These are phyloP conservation scores for Struthio camelus DNA, from an alignment of 2,113 vertebrate genomes.

Conservation along the genomic window DNA sequence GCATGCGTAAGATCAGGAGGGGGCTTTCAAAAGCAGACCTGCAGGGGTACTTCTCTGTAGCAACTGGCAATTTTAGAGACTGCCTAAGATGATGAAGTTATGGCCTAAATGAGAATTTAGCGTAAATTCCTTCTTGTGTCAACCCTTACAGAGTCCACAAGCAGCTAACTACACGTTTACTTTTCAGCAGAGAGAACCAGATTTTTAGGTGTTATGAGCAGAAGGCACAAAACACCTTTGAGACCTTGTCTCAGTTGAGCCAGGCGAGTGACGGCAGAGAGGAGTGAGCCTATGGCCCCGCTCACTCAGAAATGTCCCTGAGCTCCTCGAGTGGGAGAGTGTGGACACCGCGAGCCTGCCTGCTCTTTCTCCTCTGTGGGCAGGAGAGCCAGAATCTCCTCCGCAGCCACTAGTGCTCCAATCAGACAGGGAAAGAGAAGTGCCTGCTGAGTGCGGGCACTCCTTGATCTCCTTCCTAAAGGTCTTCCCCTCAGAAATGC, in stretches of 20 bases:
- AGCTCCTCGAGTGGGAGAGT: background rate
- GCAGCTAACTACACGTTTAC: rapidly evolving
- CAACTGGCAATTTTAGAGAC: background rate
- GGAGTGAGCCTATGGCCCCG: background rate
- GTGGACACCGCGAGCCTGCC: background rate
- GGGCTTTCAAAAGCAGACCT: background rate
- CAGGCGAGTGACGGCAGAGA: background rate
- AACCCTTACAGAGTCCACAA: background rate
- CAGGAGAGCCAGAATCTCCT: background rate
- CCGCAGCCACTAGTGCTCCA: background rate
- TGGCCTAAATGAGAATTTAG: background rate
- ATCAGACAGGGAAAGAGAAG: constrained; percentile 2
- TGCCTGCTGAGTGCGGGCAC: background rate
- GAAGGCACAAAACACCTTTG: background rate
- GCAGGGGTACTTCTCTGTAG: no score
- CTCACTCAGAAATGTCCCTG: background rate
- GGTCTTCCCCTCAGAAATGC: constrained; percentile 57
- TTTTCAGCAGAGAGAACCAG: background rate
- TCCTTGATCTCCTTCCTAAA: constrained; percentile 53
- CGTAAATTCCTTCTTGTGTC: background rate
- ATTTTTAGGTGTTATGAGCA: background rate
- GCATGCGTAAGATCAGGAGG: background rate
- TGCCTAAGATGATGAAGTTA: background rate
- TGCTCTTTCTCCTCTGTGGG: background rate
- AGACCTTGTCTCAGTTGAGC: background rate